Evolutionary conservation across 2,797 vertebrate genomes (phyloP).

Genomic region (Sebastes trivittatus): DNA sequence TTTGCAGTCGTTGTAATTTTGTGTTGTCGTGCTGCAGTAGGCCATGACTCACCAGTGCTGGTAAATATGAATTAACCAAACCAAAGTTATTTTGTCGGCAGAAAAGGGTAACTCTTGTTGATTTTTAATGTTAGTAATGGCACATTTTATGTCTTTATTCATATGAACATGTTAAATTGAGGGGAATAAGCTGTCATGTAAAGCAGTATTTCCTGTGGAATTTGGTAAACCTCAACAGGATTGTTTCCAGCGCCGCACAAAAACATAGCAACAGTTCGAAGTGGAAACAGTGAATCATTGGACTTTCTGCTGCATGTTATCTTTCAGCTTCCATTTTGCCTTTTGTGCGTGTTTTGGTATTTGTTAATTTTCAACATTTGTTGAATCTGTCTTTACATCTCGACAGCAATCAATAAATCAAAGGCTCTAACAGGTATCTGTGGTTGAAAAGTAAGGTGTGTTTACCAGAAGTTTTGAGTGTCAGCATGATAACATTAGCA

Average conservation of each 20-base stretch:
- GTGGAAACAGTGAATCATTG: not conserved
- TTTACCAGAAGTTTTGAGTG: too few species aligned
- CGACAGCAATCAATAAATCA: too few species aligned
- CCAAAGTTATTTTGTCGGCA: constrained; percentile 7
- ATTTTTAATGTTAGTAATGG: constrained; percentile 12
- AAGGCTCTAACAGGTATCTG: too few species aligned
- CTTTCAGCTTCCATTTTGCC: not conserved
- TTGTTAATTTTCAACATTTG: not conserved
- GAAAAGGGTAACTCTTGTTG: not conserved
- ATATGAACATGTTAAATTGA: not conserved
- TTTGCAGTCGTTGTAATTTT: not conserved
- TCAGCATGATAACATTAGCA: too few species aligned
- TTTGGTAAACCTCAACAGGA: not conserved
- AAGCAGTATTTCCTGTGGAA: not conserved
- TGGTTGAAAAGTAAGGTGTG: too few species aligned
- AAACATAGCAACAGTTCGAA: not conserved
- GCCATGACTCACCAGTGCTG: constrained; percentile 1
- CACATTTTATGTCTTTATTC: not conserved
- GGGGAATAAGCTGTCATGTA: not conserved
- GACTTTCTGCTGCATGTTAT: not conserved
- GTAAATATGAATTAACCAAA: not conserved
- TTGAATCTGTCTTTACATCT: too few species aligned
- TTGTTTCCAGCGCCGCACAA: not conserved
- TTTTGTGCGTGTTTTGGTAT: not conserved
- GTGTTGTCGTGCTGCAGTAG: not conserved